A percentile compares a stretch with the other conserved stretches of the same genome.
These are phyloP conservation scores for Drosophila silvestris DNA, from an alignment of 2,888 invertebrate species.

Conservation along the genomic window DNA sequence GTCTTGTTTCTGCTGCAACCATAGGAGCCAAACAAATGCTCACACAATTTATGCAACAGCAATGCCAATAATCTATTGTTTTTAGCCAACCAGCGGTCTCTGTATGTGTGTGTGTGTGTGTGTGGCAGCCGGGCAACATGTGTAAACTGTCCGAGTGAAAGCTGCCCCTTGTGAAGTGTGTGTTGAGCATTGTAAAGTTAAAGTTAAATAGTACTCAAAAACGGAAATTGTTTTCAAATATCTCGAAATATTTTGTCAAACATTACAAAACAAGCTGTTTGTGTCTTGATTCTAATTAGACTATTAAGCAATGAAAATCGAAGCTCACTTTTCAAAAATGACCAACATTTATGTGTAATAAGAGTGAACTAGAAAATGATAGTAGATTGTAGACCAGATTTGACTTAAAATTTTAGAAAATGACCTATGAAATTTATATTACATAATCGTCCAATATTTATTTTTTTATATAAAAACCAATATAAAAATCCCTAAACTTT, in stretches of 20 bases:
- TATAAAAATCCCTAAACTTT: not conserved
- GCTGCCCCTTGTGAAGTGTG: conserved; percentile 40
- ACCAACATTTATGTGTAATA: not conserved
- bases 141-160: conserved; percentile 52
- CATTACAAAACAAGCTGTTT: conserved; percentile 36
- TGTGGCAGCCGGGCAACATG: conserved; percentile 41
- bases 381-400: not conserved
- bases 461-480: not conserved
- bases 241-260: conserved; percentile 45
- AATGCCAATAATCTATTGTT: conserved; percentile 71
- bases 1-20: conserved; percentile 33
- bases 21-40: conserved; percentile 47
- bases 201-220: conserved; percentile 27
- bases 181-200: conserved; percentile 26
- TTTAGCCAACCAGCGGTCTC: conserved; percentile 29
- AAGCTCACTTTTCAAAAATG: not conserved
- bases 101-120: not conserved
- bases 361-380: not conserved
- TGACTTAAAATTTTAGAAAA: too few relatives aligned
- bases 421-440: not conserved
- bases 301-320: not conserved
- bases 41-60: conserved; percentile 75
- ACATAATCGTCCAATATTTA: fast-evolving
- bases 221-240: conserved; percentile 30
- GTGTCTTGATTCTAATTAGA: not conserved